phyloP scores from a whole-genome alignment of 2,888 invertebrate genomes.

The Octonoba sinensis region DNA sequence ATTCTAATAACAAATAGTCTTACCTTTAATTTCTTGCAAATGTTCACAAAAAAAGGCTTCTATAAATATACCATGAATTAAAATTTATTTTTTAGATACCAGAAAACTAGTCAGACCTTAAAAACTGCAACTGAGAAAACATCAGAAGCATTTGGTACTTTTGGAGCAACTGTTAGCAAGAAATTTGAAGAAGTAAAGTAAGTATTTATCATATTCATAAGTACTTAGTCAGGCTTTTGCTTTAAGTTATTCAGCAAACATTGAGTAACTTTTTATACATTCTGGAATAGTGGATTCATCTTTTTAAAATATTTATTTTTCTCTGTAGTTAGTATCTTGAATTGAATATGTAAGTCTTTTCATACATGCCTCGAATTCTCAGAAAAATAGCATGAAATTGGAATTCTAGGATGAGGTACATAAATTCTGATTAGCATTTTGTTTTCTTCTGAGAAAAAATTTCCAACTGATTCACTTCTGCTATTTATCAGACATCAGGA shows the following conservation, averaged over 20 bases:
- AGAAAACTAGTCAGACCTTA: conserved; percentile 92
- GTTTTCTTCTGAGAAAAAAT: no score
- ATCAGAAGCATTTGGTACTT: conserved; percentile 84
- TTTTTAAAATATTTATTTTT: neutral
- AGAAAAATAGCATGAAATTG: no score
- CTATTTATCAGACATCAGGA: no score
- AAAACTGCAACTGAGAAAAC: conserved; percentile 93
- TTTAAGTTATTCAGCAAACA: neutral
- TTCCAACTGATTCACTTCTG: no score
- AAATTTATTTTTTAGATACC: conserved; percentile 78
- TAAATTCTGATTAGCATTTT: no score
- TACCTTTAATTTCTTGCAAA: no score
- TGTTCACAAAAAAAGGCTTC: no score
- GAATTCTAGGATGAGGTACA: no score
- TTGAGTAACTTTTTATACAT: neutral
- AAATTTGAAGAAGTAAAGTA: conserved; percentile 92
- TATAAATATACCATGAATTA: neutral
- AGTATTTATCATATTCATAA: conserved; percentile 17
- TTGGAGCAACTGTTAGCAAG: conserved; percentile 84
- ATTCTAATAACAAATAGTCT: no score
- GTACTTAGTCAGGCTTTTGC: no score
- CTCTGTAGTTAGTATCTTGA: neutral
- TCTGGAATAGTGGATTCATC: neutral
- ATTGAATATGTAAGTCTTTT: neutral
- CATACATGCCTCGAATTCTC: neutral